phyloP scores from a whole-genome alignment of 2,113 vertebrate species.

The Crotalus tigris region DNA sequence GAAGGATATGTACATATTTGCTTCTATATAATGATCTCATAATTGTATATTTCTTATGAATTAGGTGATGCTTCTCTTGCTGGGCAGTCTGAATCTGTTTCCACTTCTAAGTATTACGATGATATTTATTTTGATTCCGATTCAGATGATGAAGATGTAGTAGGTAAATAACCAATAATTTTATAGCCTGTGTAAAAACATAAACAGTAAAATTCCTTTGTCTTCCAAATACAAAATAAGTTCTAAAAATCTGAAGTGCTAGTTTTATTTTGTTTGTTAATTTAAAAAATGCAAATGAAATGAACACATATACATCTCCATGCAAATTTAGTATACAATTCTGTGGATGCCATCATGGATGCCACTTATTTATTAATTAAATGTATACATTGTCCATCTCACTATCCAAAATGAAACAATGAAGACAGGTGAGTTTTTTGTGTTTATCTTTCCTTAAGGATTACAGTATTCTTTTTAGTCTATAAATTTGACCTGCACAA shows the following conservation, averaged over 20 bases:
- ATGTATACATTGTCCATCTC: neutral
- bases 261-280: neutral
- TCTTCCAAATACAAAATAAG: neutral
- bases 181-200: neutral
- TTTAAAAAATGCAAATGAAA: neutral
- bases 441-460: neutral
- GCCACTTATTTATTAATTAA: neutral
- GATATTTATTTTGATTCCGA: conserved; percentile 91
- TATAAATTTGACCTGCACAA: neutral
- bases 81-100: conserved; percentile 42
- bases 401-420: neutral
- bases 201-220: neutral
- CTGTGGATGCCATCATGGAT: neutral
- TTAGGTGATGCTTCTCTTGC: conserved; percentile 65
- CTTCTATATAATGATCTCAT: neutral
- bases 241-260: neutral
- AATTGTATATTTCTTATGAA: conserved; percentile 15
- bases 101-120: conserved; percentile 76
- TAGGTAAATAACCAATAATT: conserved; percentile 49
- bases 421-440: neutral
- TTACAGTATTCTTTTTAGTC: neutral
- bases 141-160: conserved; percentile 86
- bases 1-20: neutral
- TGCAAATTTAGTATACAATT: neutral
- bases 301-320: neutral